Evolutionary conservation across 2,113 vertebrate genomes (phyloP).

Genomic region (Tetraodon nigroviridis): DNA sequence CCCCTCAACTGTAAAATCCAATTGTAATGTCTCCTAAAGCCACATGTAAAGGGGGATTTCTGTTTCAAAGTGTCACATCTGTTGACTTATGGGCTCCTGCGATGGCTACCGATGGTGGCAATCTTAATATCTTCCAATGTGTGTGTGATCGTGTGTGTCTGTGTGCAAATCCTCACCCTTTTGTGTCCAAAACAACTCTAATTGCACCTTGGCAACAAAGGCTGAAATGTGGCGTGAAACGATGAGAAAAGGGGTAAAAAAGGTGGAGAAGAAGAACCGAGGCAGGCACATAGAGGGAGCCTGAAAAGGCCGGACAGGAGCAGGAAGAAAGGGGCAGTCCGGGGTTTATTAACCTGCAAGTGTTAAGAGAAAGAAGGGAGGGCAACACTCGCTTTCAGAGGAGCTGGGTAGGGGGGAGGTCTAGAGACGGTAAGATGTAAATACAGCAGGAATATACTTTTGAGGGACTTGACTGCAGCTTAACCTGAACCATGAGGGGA

Average conservation of each 20-base stretch:
- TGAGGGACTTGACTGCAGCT: background rate
- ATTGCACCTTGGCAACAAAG: slow-evolving; percentile 58
- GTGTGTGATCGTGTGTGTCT: slow-evolving; percentile 3
- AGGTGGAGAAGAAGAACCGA: slow-evolving; percentile 14
- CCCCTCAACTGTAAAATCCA: too few species aligned
- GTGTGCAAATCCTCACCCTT: slow-evolving; percentile 9
- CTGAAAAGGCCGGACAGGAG: slow-evolving; percentile 41
- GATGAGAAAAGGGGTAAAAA: slow-evolving; percentile 14
- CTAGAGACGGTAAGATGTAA: background rate
- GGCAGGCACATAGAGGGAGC: slow-evolving; percentile 48
- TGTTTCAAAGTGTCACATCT: slow-evolving; percentile 48
- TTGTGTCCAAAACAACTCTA: slow-evolving; percentile 63
- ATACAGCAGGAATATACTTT: background rate
- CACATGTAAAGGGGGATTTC: slow-evolving; percentile 20
- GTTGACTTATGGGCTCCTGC: slow-evolving; percentile 25
- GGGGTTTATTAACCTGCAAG: slow-evolving; percentile 61
- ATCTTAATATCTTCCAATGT: background rate
- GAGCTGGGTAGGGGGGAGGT: slow-evolving; percentile 17
- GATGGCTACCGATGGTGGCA: background rate
- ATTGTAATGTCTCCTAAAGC: too few species aligned
- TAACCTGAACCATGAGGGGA: slow-evolving; percentile 13
- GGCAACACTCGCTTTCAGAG: slow-evolving; percentile 47
- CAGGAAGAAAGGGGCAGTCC: slow-evolving; percentile 40
- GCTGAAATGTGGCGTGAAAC: slow-evolving; percentile 46
- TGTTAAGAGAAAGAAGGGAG: slow-evolving; percentile 34